Conservation (phyloP, 1,140 invertebrate genomes). For the Drosophila santomea region DNA sequence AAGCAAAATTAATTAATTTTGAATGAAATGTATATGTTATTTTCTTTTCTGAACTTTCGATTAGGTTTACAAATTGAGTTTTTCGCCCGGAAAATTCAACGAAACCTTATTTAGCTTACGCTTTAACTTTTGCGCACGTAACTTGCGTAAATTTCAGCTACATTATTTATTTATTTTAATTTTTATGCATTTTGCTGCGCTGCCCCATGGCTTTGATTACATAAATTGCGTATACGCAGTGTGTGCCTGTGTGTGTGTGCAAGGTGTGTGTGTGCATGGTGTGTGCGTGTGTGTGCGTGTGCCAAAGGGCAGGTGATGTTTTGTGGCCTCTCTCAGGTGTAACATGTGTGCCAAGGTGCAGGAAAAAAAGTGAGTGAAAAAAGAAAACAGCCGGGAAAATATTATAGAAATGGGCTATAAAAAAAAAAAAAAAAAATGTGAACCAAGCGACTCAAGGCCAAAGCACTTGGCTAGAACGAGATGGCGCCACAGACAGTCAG, state of each 20-base stretch:
- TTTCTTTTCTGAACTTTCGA: background rate
- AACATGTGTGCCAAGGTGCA: slow-evolving; percentile 55
- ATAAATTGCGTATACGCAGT: slow-evolving; percentile 49
- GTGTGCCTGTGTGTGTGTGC: slow-evolving; percentile 6
- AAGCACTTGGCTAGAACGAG: slow-evolving; percentile 47
- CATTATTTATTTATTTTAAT: slow-evolving; percentile 46
- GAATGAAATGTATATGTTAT: background rate
- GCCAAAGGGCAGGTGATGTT: background rate
- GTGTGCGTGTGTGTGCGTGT: background rate
- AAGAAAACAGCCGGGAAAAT: background rate
- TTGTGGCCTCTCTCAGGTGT: slow-evolving; percentile 18
- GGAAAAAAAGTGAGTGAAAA: slow-evolving; percentile 5
- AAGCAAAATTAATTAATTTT: no score
- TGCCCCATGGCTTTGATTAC: slow-evolving; percentile 22
- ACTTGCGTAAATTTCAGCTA: slow-evolving; percentile 13
- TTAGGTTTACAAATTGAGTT: slow-evolving; percentile 5
- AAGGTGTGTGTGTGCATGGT: slow-evolving; percentile 9
- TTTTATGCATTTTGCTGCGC: slow-evolving; percentile 21
- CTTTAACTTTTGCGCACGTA: background rate
- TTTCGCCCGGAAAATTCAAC: background rate
- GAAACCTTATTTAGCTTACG: background rate
- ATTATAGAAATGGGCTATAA: slow-evolving; percentile 15
- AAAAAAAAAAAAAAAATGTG: slow-evolving; percentile 1
- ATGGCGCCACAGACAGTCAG: slow-evolving; percentile 43
- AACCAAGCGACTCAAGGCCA: slow-evolving; percentile 46